phyloP scores from a whole-genome alignment of 2,888 invertebrate species.

The Cyaniris semiargus region DNA sequence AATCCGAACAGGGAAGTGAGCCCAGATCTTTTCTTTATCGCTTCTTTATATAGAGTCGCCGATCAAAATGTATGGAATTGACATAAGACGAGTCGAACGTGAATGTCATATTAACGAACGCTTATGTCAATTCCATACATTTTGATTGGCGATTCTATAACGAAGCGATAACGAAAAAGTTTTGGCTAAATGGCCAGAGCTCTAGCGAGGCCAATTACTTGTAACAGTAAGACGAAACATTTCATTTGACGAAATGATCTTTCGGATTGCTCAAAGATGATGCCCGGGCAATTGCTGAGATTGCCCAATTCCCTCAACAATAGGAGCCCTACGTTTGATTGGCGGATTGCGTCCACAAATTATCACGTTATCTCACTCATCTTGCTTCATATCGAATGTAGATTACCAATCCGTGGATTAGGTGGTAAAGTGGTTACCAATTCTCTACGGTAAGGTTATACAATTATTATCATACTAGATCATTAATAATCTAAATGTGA shows the following conservation, averaged over 20 bases:
- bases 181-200: neutral
- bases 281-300: constrained; percentile 47
- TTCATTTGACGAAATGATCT: constrained; percentile 26
- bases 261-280: constrained; percentile 36
- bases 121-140: too few relatives aligned
- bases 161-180: too few relatives aligned
- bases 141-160: too few relatives aligned
- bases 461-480: neutral
- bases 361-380: constrained; percentile 12
- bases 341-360: constrained; percentile 39
- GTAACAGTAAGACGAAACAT: constrained; percentile 3
- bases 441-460: neutral
- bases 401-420: constrained; percentile 1
- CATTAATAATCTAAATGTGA: neutral
- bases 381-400: constrained; percentile 21
- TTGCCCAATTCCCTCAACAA: constrained; percentile 50
- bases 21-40: too few relatives aligned
- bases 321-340: constrained; percentile 48
- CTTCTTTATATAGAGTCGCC: too few relatives aligned
- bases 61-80: too few relatives aligned
- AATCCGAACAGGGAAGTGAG: neutral
- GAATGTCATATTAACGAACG: too few relatives aligned
- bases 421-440: neutral
- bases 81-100: too few relatives aligned
- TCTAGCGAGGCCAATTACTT: neutral